A percentile compares a stretch with the other conserved stretches of the same genome.
These are phyloP conservation scores for Phalacrocorax pelagicus DNA, from an alignment of 2,113 vertebrate species.

Conservation along the genomic window DNA sequence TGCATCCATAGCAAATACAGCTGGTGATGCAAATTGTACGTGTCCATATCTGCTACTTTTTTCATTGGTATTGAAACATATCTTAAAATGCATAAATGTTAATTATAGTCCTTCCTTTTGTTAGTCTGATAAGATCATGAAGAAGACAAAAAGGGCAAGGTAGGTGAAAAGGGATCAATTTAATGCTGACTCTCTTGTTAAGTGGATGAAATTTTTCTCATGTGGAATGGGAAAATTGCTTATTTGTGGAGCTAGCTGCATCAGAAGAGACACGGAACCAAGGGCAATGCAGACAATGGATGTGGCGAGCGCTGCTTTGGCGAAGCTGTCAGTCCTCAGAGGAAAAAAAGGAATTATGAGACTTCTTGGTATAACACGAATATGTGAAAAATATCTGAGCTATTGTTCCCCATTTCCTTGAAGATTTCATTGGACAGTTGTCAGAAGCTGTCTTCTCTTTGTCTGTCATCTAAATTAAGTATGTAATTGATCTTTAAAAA, in stretches of 20 bases:
- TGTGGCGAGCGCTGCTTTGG: not conserved
- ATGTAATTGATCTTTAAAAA: slow-evolving; percentile 43
- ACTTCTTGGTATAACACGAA: not conserved
- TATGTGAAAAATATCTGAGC: slow-evolving; percentile 4
- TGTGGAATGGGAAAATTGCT: not conserved
- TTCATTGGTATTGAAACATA: not conserved
- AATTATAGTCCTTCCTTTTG: not conserved
- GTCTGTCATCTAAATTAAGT: slow-evolving; percentile 46
- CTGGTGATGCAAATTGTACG: accelerated
- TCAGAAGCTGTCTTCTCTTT: slow-evolving; percentile 44
- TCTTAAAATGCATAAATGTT: not conserved
- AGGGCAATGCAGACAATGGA: not conserved
- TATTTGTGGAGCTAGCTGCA: not conserved
- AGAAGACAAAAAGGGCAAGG: not conserved
- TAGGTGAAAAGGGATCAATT: not conserved
- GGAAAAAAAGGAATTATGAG: not conserved
- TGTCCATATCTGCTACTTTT: not conserved
- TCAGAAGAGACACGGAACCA: not conserved
- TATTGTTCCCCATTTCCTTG: slow-evolving; percentile 1
- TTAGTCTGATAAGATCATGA: not conserved
- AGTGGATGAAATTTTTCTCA: not conserved
- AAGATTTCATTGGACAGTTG: slow-evolving; percentile 34
- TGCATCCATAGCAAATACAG: not conserved
- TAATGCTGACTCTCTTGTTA: not conserved
- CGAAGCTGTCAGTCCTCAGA: not conserved